Evolutionary conservation across 2,888 invertebrate species (phyloP).

Genomic region (Syrphus vitripennis): DNA sequence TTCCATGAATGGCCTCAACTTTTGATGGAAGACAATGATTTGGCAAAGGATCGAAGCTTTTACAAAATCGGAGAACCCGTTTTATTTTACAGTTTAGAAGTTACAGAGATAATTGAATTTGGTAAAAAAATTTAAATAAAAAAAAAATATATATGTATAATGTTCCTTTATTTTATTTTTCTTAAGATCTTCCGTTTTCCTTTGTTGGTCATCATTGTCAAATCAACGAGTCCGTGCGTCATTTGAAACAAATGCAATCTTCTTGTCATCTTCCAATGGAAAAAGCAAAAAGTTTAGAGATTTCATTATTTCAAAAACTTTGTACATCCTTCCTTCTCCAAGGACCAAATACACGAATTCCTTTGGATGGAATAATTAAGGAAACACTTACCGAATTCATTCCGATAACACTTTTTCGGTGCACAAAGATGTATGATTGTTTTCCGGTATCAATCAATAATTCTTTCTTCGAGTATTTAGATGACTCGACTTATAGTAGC

Average conservation of each 20-base stretch:
- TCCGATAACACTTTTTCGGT: conserved; percentile 31
- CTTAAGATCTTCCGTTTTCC: conserved; percentile 75
- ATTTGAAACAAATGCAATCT: conserved; percentile 73
- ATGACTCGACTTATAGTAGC: conserved; percentile 47
- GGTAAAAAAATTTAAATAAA: conserved; percentile 1
- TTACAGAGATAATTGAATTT: conserved; percentile 29
- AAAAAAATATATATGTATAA: too few species aligned
- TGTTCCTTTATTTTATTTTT: background rate
- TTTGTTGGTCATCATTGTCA: conserved; percentile 75
- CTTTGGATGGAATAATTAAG: conserved; percentile 1
- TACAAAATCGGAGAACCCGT: conserved; percentile 52
- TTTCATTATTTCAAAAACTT: conserved; percentile 46
- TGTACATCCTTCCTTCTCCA: conserved; percentile 28
- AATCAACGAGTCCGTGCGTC: conserved; percentile 75
- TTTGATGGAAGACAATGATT: conserved; percentile 16
- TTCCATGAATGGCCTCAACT: conserved; percentile 43
- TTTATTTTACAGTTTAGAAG: conserved; percentile 29
- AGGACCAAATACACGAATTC: conserved; percentile 17
- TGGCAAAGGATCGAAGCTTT: background rate
- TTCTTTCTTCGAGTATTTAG: background rate
- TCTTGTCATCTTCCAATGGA: conserved; percentile 73
- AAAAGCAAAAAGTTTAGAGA: conserved; percentile 68
- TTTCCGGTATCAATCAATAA: background rate
- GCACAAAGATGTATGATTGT: conserved; percentile 17
- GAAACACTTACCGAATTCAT: conserved; percentile 11